Base-by-base conservation (phyloP, 2,113 vertebrate genomes). In the Cygnus atratus region DNA sequence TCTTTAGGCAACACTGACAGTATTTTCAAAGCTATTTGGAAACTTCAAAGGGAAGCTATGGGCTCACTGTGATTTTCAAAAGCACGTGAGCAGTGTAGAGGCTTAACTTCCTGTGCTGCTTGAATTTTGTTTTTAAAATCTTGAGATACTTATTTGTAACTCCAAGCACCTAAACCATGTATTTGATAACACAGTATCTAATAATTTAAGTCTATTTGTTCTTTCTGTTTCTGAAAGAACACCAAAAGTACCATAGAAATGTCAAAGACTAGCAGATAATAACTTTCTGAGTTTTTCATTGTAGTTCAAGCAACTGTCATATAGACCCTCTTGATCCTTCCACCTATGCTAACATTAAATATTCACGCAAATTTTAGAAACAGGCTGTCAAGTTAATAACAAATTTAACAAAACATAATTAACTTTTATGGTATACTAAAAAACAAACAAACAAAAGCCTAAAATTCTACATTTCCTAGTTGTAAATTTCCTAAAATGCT, bases 391-490 rank as follows among this genome's bases (percentile, higher is more conserved):
- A 92, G 39, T 79, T 87, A 91, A 70, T 83, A 94, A 55, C 37
- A 93, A 97, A 89, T 88, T 91, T 95, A 88, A 88, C 13, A 91
- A 63, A 92, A 62, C 26, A 74, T 29, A 82, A 92, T 77, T 81
- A 95, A 95, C 43, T 94, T 96, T 75, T 57, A 29, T n/a, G 67
- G 87, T 67, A 92, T 63, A 84, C 44, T 41, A 71, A 89, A 92
- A 95, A 97, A 96, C 65, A 21, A 48, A 48, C 10, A 48, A 48
- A 48, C 46, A 48, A 48, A 48, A 48, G 46, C 46, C 46, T 88
- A 92, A 95, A 94, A 91, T 74, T 95, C 88, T 94, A 48, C 39
- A 95, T 96, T 97, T 94, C 35, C 57, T 77, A 26, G 59, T 44
- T 65, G 18, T 41, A 65, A 28, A 41, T 24, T 57, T 95, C 96